Conservation (phyloP, 2,797 vertebrate species). For the Poeciliopsis paucimaculata region DNA sequence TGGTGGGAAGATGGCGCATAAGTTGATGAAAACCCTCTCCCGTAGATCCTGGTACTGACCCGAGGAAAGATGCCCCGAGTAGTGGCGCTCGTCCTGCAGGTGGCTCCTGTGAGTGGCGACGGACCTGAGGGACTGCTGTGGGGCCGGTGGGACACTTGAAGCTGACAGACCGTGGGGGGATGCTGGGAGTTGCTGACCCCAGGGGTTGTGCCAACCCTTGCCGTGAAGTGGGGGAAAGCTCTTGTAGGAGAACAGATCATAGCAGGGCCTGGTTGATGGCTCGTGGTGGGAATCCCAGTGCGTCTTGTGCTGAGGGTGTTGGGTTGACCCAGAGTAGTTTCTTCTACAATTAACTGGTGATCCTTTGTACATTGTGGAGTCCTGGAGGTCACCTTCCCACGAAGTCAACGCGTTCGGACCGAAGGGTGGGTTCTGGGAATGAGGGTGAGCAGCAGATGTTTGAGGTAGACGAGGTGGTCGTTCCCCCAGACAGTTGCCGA, state of each 20-base stretch:
- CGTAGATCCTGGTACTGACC: constrained; percentile 85
- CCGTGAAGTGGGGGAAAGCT: constrained; percentile 85
- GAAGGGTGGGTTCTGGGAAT: constrained; percentile 75
- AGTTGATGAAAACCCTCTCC: constrained; percentile 89
- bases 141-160: constrained; percentile 25
- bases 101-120: constrained; percentile 32
- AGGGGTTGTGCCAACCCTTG: constrained; percentile 84
- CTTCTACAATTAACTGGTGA: constrained; percentile 84
- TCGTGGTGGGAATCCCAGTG: constrained; percentile 87
- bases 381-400: constrained; percentile 83
- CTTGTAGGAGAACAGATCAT: constrained; percentile 87
- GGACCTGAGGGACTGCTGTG: constrained; percentile 40
- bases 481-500: constrained; percentile 80
- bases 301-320: constrained; percentile 72
- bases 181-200: constrained; percentile 52
- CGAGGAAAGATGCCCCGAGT: constrained; percentile 77
- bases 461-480: constrained; percentile 74
- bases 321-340: constrained; percentile 75
- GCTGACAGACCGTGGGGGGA: constrained; percentile 40
- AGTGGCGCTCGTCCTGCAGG: constrained; percentile 40
- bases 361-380: constrained; percentile 83
- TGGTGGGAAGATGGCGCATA: constrained; percentile 95
- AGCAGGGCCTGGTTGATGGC: constrained; percentile 84
- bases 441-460: constrained; percentile 64
- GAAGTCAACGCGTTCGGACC: constrained; percentile 75